Conservation (phyloP, 2,888 invertebrate species). For the Torymus auratus region DNA sequence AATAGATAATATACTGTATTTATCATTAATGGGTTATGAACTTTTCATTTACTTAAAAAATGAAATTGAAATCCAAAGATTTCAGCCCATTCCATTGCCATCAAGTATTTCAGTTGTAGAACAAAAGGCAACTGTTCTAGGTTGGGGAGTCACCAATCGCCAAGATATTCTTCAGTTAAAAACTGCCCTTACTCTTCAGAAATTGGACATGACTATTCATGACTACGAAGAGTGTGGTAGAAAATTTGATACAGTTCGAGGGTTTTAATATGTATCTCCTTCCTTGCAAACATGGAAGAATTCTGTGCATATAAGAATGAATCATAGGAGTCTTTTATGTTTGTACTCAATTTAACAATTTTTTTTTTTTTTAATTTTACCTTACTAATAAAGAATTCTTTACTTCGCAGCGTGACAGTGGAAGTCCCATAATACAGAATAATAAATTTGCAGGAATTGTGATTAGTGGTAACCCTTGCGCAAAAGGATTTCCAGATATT, state of each 20-base stretch:
- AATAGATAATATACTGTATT: too few relatives aligned
- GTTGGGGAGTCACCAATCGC: not conserved
- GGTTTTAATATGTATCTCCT: too few relatives aligned
- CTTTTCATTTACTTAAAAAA: too few relatives aligned
- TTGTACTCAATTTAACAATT: not conserved
- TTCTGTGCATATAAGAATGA: not conserved
- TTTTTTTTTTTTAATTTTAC: too few relatives aligned
- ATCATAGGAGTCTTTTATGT: not conserved
- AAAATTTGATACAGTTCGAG: not conserved
- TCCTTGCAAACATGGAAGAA: not conserved
- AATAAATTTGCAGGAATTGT: not conserved
- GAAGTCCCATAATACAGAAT: not conserved
- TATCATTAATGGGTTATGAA: too few relatives aligned
- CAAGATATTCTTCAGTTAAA: too few relatives aligned
- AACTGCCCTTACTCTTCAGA: not conserved
- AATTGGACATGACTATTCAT: not conserved
- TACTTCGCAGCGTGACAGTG: slow-evolving; percentile 9
- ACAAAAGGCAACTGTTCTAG: slow-evolving; percentile 38
- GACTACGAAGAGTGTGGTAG: not conserved
- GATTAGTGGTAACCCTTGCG: not conserved
- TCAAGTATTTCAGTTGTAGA: too few relatives aligned
- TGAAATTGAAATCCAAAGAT: too few relatives aligned
- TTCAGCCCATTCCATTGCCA: too few relatives aligned
- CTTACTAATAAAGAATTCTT: not conserved
- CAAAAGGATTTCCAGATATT: not conserved